Base-by-base conservation (phyloP, 2,797 vertebrate species). In the Synanceia verrucosa region DNA sequence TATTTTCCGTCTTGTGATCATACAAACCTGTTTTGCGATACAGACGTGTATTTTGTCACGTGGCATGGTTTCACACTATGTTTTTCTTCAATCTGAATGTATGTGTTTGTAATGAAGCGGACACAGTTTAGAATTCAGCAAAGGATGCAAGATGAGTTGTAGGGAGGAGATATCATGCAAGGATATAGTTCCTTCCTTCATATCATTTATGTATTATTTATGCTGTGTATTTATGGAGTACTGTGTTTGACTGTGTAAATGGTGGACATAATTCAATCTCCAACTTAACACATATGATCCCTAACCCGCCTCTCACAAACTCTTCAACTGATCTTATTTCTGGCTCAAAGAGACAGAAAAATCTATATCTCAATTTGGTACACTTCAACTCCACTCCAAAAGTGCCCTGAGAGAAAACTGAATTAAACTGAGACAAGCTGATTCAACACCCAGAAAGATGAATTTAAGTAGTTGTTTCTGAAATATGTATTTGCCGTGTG, bases 311-410 rank as follows among this genome's bases (percentile, higher is more conserved):
- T 75, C 79, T 86, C 82, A 76, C 86, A 89, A 89, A 86, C 86
- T 90, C 86, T 82, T 91, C 88, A 86, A 92, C 85, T 84, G 85
- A 91, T 92, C 86, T 88, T 88, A 89, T 89, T 92, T 84, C 86
- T 73, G 67, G 81, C 89, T 86, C 90, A 90, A 90, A 91, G 85
- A 92, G 88, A 92, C 90, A 92, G 88, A 91, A 89, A 93, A 93
- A 93, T 92, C 91, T 83, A 92, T 92, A 92, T 90, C 89, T 92
- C 92, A 91, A 92, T 92, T 91, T 91, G 89, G 90, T 91, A 89
- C 90, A 92, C 91, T 92, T 92, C 90, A 93, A 85, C 88, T 88
- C 82, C 81, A 79, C 88, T 91, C 89, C 81, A 78, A 89, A 89
- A 89, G 85, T 77, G 90, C 87, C 91, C 87, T 67, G 78, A 85